Evolutionary conservation across 2,113 vertebrate species (phyloP).

Genomic region (Engraulis encrasicolus): DNA sequence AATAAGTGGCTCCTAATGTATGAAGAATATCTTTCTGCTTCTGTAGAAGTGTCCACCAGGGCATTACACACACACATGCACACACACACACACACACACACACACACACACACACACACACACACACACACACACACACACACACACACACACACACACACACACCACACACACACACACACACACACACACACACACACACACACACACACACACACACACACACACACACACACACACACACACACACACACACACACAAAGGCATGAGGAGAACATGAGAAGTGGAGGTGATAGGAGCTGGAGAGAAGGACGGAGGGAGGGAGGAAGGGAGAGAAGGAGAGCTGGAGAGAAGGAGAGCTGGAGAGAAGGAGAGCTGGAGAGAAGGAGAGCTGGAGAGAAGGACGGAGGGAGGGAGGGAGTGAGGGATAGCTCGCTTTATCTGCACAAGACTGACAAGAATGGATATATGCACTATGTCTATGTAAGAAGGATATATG

Average conservation of each 20-base stretch:
- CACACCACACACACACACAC: too few species aligned
- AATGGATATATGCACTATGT: neutral
- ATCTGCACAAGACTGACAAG: neutral
- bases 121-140: too few species aligned
- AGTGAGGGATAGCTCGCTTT: neutral
- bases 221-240: too few species aligned
- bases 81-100: constrained; percentile 5
- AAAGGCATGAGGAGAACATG: neutral
- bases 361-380: neutral
- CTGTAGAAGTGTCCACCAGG: too few species aligned
- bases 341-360: too few species aligned
- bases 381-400: neutral
- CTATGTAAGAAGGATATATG: neutral
- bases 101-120: constrained; percentile 25
- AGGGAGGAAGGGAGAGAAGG: too few species aligned
- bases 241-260: neutral
- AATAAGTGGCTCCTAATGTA: too few species aligned
- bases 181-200: too few species aligned
- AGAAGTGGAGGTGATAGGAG: neutral
- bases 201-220: too few species aligned
- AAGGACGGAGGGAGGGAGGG: too few species aligned
- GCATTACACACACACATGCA: neutral
- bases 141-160: too few species aligned
- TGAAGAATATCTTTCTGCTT: too few species aligned
- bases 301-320: neutral